Percentiles rank a stretch among this genome's conserved stretches.
These are phyloP conservation scores for Pomatorhinus ruficollis DNA, from an alignment of 2,113 vertebrate genomes.

Conservation along the genomic window DNA sequence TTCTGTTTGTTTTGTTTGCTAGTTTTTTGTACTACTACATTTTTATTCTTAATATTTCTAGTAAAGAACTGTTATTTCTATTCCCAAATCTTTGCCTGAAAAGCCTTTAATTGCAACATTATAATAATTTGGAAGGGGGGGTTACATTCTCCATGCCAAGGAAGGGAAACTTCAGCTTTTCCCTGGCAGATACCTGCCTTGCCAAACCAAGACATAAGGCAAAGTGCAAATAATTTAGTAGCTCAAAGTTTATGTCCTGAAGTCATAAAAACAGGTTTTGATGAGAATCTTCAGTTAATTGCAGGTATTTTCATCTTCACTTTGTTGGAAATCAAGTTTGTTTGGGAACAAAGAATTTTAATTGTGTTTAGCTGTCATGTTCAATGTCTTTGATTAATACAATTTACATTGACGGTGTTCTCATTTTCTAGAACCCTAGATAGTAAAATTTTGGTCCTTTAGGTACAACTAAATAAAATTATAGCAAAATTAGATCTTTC, in stretches of 20 bases:
- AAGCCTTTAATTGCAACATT: too few relatives aligned
- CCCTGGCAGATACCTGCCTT: too few relatives aligned
- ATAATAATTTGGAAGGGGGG: too few relatives aligned
- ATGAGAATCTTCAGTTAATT: not conserved
- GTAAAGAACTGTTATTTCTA: too few relatives aligned
- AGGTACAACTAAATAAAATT: not conserved
- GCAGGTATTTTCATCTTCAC: not conserved
- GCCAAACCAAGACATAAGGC: not conserved
- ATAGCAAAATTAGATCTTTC: not conserved
- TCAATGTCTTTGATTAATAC: not conserved
- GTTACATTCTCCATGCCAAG: too few relatives aligned
- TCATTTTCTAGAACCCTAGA: not conserved
- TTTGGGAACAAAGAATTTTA: not conserved
- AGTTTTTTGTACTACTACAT: too few relatives aligned
- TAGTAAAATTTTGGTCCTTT: not conserved
- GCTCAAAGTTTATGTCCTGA: not conserved
- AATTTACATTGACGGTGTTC: not conserved
- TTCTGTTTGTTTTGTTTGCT: too few relatives aligned
- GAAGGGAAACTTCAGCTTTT: too few relatives aligned
- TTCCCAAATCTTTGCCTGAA: too few relatives aligned
- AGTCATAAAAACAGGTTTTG: not conserved
- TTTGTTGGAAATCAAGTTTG: not conserved
- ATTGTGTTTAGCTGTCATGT: not conserved
- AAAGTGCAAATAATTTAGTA: not conserved
- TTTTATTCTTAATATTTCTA: too few relatives aligned